Conservation (phyloP, 2,113 vertebrate species). For the Paradoxurus hermaphroditus region DNA sequence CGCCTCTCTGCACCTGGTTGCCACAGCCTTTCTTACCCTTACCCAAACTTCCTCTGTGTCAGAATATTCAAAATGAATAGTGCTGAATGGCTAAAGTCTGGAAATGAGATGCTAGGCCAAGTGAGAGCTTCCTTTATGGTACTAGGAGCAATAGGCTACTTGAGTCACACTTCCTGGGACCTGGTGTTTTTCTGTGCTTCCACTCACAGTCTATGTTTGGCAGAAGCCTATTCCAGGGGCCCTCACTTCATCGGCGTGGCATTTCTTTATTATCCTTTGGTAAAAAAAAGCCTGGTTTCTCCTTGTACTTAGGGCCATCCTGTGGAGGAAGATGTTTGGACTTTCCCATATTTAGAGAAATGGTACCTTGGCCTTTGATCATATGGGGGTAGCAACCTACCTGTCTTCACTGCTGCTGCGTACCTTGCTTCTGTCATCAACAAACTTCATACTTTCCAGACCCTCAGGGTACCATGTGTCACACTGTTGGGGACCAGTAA, state of each 20-base stretch:
- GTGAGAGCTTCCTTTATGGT: background rate
- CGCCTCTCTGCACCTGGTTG: background rate
- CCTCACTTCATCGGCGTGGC: background rate
- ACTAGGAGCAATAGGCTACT: background rate
- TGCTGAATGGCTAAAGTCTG: background rate
- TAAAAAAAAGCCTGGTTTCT: background rate
- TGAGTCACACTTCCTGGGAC: background rate
- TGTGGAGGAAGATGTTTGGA: background rate
- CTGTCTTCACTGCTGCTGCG: background rate
- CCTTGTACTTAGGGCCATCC: background rate
- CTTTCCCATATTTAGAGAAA: background rate
- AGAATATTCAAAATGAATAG: background rate
- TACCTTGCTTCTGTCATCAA: background rate
- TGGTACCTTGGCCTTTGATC: background rate
- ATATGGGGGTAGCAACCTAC: background rate
- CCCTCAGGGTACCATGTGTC: background rate
- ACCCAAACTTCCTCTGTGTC: background rate
- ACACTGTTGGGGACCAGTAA: background rate
- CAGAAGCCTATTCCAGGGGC: background rate
- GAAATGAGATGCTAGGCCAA: background rate
- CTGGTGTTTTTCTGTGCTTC: background rate
- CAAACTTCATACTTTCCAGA: background rate
- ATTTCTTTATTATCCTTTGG: background rate
- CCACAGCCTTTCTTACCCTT: background rate
- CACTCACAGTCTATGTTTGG: background rate